Conservation (phyloP, 2,797 vertebrate species). For the Betta splendens region DNA sequence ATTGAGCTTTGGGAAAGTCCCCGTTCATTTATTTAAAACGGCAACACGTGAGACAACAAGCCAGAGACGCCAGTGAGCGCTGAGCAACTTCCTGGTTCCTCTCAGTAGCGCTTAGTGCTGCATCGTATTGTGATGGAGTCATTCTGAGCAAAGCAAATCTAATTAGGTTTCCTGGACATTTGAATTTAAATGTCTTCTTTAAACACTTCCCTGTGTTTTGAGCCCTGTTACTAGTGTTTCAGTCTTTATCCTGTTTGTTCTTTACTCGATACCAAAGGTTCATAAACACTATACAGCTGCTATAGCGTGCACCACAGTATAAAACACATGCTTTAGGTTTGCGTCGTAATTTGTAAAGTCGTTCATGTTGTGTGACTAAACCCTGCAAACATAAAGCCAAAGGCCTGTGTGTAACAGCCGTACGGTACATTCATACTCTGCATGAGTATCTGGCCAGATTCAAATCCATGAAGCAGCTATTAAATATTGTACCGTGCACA, state of each 20-base stretch:
- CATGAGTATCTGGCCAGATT: background rate
- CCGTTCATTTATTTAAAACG: conserved; percentile 5
- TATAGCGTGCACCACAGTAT: conserved; percentile 1
- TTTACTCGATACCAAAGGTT: conserved; percentile 9
- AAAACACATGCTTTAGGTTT: too few relatives aligned
- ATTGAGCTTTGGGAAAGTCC: background rate
- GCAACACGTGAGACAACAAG: conserved; percentile 5
- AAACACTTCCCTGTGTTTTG: background rate
- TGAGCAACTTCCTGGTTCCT: conserved; percentile 19
- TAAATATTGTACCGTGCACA: conserved; percentile 41
- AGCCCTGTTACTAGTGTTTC: background rate
- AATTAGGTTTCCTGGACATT: conserved; percentile 16
- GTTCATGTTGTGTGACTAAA: background rate
- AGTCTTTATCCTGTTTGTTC: conserved; percentile 1
- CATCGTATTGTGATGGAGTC: conserved; percentile 37
- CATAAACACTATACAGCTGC: background rate
- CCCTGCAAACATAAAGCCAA: background rate
- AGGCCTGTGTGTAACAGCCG: background rate
- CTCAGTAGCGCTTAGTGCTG: conserved; percentile 39
- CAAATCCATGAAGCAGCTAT: conserved; percentile 2
- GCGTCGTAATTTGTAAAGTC: too few relatives aligned
- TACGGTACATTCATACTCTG: conserved; percentile 22
- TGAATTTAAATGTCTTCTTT: conserved; percentile 24
- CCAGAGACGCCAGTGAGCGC: background rate
- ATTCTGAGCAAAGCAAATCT: conserved; percentile 22